Conservation (phyloP, 1,140 invertebrate species). For the Leptonema lineaticorne region DNA sequence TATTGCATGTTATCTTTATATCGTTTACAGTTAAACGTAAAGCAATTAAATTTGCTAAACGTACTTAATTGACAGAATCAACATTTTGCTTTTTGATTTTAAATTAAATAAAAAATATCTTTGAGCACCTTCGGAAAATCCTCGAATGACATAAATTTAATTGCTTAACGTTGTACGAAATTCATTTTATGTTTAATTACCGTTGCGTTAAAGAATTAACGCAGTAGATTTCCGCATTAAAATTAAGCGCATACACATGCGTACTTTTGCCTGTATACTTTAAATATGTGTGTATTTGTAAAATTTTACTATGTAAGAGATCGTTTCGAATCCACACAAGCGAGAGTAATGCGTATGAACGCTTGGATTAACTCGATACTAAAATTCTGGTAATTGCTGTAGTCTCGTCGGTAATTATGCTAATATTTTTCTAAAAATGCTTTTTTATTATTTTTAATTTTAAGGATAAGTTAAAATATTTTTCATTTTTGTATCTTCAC, state of each 20-base stretch:
- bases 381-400: background rate
- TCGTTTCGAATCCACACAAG: background rate
- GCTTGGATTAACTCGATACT: background rate
- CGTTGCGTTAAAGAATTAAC: background rate
- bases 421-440: background rate
- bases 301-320: too few relatives aligned
- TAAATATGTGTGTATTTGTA: background rate
- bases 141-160: background rate
- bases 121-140: background rate
- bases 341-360: background rate
- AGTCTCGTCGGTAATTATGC: background rate
- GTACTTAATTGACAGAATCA: too few relatives aligned
- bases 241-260: constrained; percentile 7
- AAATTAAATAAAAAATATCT: too few relatives aligned
- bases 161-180: background rate
- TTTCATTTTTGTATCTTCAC: too few relatives aligned
- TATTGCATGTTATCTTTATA: too few relatives aligned
- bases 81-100: too few relatives aligned
- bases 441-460: too few relatives aligned
- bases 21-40: too few relatives aligned
- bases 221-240: background rate
- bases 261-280: background rate
- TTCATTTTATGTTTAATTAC: constrained; percentile 11
- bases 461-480: too few relatives aligned
- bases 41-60: too few relatives aligned